Conservation (phyloP, 2,888 invertebrate genomes). For the Polyploca ridens region DNA sequence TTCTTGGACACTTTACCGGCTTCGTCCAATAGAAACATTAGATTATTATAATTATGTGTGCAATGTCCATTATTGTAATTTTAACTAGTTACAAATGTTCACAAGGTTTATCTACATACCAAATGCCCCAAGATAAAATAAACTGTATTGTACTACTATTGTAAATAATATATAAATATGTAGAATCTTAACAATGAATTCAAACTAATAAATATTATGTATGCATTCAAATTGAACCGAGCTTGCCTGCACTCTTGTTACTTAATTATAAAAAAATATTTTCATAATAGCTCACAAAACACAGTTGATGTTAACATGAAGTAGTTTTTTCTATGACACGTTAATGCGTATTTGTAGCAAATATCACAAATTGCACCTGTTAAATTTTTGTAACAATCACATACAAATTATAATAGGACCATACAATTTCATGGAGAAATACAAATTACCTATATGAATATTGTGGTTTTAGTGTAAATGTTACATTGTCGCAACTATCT, state of each 20-base stretch:
- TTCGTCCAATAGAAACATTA: background rate
- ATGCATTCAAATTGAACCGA: slow-evolving; percentile 47
- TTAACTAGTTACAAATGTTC: background rate
- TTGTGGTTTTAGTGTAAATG: slow-evolving; percentile 64
- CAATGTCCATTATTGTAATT: background rate
- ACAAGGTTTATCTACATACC: background rate
- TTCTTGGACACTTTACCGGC: background rate
- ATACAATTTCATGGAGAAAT: background rate
- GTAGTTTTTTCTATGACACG: slow-evolving; percentile 59
- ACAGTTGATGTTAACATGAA: slow-evolving; percentile 45
- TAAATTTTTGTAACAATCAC: slow-evolving; percentile 9
- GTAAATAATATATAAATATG: slow-evolving; percentile 4
- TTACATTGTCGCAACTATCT: slow-evolving; percentile 68
- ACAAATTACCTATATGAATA: slow-evolving; percentile 28
- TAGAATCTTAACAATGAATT: background rate
- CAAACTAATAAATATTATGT: slow-evolving; percentile 11
- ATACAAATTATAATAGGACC: slow-evolving; percentile 10
- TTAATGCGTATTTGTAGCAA: slow-evolving; percentile 13
- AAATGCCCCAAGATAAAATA: background rate
- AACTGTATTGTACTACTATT: background rate
- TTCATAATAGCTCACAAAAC: slow-evolving; percentile 57
- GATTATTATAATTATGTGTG: background rate
- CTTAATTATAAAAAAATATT: slow-evolving; percentile 73
- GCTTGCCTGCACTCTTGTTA: slow-evolving; percentile 72
- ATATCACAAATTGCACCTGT: slow-evolving; percentile 13